A percentile compares a stretch with the other conserved stretches of the same genome.
These are phyloP conservation scores for Apodemus sylvaticus DNA, from an alignment of 2,113 vertebrate genomes.

Conservation along the genomic window DNA sequence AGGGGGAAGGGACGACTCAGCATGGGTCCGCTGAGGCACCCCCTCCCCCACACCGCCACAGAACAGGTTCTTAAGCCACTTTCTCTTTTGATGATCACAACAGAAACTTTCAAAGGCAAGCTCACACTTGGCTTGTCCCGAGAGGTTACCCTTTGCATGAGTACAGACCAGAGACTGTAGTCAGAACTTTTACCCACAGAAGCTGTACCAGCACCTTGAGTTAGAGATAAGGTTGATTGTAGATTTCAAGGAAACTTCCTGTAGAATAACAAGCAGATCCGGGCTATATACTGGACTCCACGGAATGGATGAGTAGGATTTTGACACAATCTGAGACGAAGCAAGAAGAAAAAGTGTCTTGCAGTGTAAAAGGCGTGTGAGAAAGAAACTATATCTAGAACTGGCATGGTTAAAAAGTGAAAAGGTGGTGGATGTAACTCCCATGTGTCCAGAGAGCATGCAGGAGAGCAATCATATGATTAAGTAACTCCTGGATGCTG, in stretches of 20 bases:
- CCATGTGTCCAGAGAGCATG: not conserved
- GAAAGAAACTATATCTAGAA: not conserved
- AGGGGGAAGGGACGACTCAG: no score
- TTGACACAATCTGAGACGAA: not conserved
- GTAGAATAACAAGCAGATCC: not conserved
- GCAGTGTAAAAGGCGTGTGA: not conserved
- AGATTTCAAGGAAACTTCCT: not conserved
- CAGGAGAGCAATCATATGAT: not conserved
- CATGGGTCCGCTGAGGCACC: no score
- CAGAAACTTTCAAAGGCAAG: not conserved
- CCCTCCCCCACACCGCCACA: no score
- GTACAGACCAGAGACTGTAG: not conserved
- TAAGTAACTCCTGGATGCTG: not conserved
- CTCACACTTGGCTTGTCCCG: not conserved
- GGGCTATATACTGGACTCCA: not conserved
- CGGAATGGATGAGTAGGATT: not conserved
- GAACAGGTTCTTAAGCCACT: no score
- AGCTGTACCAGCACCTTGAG: not conserved
- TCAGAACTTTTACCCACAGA: not conserved
- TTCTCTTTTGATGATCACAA: no score
- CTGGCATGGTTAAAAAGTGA: not conserved
- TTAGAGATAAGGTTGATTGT: not conserved
- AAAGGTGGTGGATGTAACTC: not conserved
- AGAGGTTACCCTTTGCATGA: not conserved
- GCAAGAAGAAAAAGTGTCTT: not conserved